Percentiles rank a stretch among this genome's conserved stretches.
phyloP scores from a whole-genome alignment of 2,797 vertebrate genomes.

The Kryptolebias ocellatus region DNA sequence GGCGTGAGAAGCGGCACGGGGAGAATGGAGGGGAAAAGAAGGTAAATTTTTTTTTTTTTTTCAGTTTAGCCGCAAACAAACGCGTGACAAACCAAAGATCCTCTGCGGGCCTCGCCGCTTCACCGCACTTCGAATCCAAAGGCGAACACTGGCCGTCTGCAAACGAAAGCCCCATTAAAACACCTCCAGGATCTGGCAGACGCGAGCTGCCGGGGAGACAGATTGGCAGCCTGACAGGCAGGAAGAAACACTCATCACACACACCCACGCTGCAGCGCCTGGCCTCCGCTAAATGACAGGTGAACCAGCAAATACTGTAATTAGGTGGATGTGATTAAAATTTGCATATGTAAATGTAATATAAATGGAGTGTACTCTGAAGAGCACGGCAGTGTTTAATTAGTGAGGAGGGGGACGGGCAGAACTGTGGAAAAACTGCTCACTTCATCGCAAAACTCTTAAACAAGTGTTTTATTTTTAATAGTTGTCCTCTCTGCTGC shows the following conservation, averaged over 20 bases:
- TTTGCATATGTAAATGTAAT: constrained; percentile 71
- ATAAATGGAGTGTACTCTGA: constrained; percentile 63
- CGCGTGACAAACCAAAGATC: background rate
- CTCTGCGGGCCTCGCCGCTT: background rate
- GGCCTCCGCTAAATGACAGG: constrained; percentile 56
- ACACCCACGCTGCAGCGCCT: constrained; percentile 13
- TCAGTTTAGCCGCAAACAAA: constrained; percentile 21
- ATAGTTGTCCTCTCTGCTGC: background rate
- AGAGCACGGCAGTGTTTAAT: constrained; percentile 60
- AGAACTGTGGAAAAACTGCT: constrained; percentile 27
- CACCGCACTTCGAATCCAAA: constrained; percentile 1
- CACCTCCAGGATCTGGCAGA: constrained; percentile 26
- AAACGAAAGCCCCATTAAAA: constrained; percentile 36
- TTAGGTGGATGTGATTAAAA: constrained; percentile 66
- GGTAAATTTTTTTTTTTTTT: background rate
- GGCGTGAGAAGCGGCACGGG: background rate
- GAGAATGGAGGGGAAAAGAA: background rate
- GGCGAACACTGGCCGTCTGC: constrained; percentile 1
- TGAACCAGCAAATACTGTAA: constrained; percentile 66
- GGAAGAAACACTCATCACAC: constrained; percentile 23
- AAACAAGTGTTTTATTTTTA: background rate
- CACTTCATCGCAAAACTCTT: constrained; percentile 1
- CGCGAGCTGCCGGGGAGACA: constrained; percentile 16
- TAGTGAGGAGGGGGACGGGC: constrained; percentile 28
- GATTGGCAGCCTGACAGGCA: constrained; percentile 44